Conservation (phyloP, 92 coral and sea anemone genomes). For the Heteractis magnifica region DNA sequence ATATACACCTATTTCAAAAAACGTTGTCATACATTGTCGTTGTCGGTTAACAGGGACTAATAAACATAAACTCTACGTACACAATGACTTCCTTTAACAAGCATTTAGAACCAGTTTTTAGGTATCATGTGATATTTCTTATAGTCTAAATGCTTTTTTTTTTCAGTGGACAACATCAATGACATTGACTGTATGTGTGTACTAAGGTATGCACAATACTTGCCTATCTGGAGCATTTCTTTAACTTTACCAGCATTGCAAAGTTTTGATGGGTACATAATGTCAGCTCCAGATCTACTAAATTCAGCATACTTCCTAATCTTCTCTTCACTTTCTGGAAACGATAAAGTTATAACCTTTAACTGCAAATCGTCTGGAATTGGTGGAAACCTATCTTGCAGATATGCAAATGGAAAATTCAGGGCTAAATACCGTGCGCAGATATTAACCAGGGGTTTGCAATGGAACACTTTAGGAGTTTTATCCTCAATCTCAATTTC, state of each 20-base stretch:
- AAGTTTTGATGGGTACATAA: slow-evolving; percentile 41
- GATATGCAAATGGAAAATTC: slow-evolving; percentile 84
- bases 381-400: slow-evolving; percentile 88
- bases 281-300: slow-evolving; percentile 56
- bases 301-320: slow-evolving; percentile 76
- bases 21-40: neutral
- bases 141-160: too few relatives aligned
- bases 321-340: slow-evolving; percentile 78
- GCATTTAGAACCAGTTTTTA: too few relatives aligned
- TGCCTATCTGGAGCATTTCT: slow-evolving; percentile 88
- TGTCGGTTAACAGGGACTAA: neutral
- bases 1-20: too few relatives aligned
- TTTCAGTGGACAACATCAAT: too few relatives aligned
- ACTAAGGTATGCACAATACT: neutral
- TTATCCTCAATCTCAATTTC: slow-evolving; percentile 6
- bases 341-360: slow-evolving; percentile 75
- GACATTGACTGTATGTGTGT: too few relatives aligned
- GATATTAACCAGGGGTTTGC: slow-evolving; percentile 58
- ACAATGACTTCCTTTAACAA: neutral
- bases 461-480: slow-evolving; percentile 15
- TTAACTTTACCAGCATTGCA: slow-evolving; percentile 57
- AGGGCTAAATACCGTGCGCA: slow-evolving; percentile 75
- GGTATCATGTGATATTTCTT: too few relatives aligned
- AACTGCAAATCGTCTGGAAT: slow-evolving; percentile 88
- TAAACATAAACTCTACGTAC: neutral